Conservation (phyloP, 92 coral and sea anemone genomes). For the Diadumene lineata region DNA sequence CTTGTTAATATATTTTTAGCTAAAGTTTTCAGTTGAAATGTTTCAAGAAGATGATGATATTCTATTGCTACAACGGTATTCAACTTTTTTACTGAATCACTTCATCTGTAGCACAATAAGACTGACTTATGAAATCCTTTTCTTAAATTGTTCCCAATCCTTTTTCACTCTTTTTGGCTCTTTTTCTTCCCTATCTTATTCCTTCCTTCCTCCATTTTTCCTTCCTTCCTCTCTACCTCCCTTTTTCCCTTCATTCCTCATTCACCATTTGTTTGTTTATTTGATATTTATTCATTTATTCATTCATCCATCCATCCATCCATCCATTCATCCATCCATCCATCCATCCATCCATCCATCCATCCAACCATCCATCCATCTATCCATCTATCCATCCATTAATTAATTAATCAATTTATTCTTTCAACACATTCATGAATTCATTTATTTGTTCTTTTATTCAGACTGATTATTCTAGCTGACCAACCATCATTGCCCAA, state of each 20-base stretch:
- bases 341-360: too few relatives aligned
- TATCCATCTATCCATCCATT: not conserved
- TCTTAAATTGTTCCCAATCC: not conserved
- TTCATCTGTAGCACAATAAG: too few relatives aligned
- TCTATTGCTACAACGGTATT: slow-evolving; percentile 86
- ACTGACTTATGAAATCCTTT: not conserved
- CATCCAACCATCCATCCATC: too few relatives aligned
- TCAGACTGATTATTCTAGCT: slow-evolving; percentile 67
- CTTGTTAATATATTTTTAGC: slow-evolving; percentile 39
- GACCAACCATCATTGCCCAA: slow-evolving; percentile 78
- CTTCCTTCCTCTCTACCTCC: not conserved
- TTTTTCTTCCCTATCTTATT: not conserved
- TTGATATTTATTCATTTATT: too few relatives aligned
- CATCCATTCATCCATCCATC: too few relatives aligned
- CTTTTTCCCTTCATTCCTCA: not conserved
- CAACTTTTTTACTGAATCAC: not conserved
- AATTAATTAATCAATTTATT: too few relatives aligned
- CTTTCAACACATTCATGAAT: too few relatives aligned
- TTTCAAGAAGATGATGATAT: slow-evolving; percentile 83
- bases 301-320: too few relatives aligned
- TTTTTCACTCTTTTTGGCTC: not conserved
- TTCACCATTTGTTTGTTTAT: too few relatives aligned
- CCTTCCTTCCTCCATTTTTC: not conserved
- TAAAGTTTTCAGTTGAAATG: slow-evolving; percentile 78
- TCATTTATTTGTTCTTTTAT: not conserved